phyloP scores from a whole-genome alignment of 2,113 vertebrate species.

The Scopus umbretta region DNA sequence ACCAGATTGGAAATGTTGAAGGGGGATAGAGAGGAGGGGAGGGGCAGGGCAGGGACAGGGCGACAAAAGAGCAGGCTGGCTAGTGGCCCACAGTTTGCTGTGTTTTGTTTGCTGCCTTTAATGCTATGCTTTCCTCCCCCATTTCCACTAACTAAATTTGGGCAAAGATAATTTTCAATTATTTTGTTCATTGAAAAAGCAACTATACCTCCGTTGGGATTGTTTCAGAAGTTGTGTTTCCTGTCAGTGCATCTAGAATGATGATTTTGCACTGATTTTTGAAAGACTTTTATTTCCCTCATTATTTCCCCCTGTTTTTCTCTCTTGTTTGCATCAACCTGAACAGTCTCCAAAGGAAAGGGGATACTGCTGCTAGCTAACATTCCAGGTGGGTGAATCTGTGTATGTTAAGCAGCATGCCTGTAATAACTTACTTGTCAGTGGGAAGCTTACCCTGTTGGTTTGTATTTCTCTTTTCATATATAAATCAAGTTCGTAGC shows the following conservation, averaged over 20 bases:
- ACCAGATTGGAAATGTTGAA: neutral
- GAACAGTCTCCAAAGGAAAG: neutral
- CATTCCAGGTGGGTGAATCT: neutral
- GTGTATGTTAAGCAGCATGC: neutral
- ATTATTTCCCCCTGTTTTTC: neutral
- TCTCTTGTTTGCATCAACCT: neutral
- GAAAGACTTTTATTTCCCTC: neutral
- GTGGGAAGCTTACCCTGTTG: neutral
- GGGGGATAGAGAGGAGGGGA: neutral
- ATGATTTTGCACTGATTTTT: neutral
- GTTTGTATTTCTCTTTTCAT: conserved; percentile 3
- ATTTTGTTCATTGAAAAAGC: neutral
- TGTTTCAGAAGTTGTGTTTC: neutral
- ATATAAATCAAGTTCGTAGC: conserved; percentile 4
- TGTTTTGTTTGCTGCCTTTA: neutral
- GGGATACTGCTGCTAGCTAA: neutral
- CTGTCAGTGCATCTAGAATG: neutral
- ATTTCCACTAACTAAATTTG: neutral
- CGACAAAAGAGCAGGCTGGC: neutral
- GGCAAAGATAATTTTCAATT: neutral
- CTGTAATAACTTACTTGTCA: neutral
- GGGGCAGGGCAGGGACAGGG: neutral
- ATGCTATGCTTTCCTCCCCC: neutral
- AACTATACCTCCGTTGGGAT: neutral
- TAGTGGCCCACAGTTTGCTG: neutral